Conservation (phyloP, 2,113 vertebrate genomes). For the Osmerus mordax region DNA sequence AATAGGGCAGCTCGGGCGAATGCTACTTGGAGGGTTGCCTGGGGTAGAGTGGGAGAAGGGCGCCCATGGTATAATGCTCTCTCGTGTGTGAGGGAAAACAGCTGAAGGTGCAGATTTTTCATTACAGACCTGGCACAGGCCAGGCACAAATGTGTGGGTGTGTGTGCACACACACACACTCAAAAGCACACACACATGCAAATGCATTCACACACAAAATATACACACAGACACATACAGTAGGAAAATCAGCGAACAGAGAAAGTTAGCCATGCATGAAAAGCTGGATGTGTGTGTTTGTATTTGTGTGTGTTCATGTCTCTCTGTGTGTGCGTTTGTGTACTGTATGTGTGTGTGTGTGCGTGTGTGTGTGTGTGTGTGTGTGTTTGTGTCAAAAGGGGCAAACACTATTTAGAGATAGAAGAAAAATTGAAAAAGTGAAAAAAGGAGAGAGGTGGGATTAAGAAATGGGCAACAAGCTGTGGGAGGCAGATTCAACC, state of each 20-base stretch:
- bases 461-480: background rate
- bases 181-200: constrained; percentile 15
- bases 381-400: constrained; percentile 1
- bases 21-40: constrained; percentile 70
- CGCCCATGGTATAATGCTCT: constrained; percentile 44
- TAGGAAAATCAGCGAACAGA: constrained; percentile 53
- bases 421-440: background rate
- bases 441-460: background rate
- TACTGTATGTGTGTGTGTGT: constrained; percentile 1
- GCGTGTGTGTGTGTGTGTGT: background rate
- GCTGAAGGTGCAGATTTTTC: constrained; percentile 73
- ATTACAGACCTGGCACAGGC: constrained; percentile 60
- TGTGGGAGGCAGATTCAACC: constrained; percentile 6
- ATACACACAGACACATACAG: constrained; percentile 24
- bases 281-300: constrained; percentile 11
- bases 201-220: constrained; percentile 8
- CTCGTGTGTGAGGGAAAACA: constrained; percentile 53
- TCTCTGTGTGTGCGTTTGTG: background rate
- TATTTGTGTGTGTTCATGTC: background rate
- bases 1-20: constrained; percentile 68
- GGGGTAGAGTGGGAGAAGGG: constrained; percentile 35
- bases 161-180: constrained; percentile 13
- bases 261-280: constrained; percentile 44
- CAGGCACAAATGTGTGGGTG: constrained; percentile 19
- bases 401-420: background rate